phyloP scores from a whole-genome alignment of 1,140 invertebrate genomes.

The Cydia strobilella region DNA sequence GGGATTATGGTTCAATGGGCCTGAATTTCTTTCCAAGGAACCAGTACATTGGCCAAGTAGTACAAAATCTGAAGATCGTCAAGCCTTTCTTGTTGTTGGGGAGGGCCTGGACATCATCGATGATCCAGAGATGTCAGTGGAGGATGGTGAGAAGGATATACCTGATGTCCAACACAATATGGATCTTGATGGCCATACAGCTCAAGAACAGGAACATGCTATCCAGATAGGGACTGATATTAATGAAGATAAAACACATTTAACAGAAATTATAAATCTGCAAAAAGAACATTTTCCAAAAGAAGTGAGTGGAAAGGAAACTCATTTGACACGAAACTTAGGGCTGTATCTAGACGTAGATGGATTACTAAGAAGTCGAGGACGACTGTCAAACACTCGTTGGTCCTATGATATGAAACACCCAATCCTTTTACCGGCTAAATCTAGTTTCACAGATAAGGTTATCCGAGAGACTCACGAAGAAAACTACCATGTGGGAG shows the following conservation, averaged over 20 bases:
- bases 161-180: background rate
- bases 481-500: slow-evolving; percentile 32
- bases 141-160: background rate
- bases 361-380: slow-evolving; percentile 4
- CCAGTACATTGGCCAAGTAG: background rate
- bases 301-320: slow-evolving; percentile 3
- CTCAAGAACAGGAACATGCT: background rate
- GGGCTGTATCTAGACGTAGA: slow-evolving; percentile 3
- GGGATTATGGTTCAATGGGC: slow-evolving; percentile 8
- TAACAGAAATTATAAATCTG: background rate
- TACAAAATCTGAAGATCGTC: too few relatives aligned
- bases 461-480: slow-evolving; percentile 15
- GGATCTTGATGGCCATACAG: background rate
- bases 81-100: too few relatives aligned
- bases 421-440: slow-evolving; percentile 12
- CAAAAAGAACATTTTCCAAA: background rate
- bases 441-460: slow-evolving; percentile 11
- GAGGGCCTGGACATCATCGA: background rate
- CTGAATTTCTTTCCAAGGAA: background rate
- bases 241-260: background rate
- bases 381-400: background rate
- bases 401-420: slow-evolving; percentile 14
- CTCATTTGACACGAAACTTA: slow-evolving; percentile 11
- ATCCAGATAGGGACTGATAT: background rate
- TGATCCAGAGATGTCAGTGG: background rate